These are phyloP conservation scores for Cottoperca gobio DNA, from an alignment of 2,797 vertebrate species.

Conservation along the genomic window DNA sequence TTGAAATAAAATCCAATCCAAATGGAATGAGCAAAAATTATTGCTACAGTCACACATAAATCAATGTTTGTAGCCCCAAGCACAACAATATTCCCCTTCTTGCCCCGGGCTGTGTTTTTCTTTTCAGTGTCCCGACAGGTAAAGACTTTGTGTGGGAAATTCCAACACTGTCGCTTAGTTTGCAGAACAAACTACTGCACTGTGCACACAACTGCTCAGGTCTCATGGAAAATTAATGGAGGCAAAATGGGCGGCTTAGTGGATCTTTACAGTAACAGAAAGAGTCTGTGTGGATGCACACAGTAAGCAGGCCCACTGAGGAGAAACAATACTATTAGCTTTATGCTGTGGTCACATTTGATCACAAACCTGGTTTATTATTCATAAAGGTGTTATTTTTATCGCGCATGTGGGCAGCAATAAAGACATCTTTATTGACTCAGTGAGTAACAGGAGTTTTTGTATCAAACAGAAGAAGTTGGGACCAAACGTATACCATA, in stretches of 20 bases:
- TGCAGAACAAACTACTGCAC: slow-evolving; percentile 10
- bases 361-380: slow-evolving; percentile 5
- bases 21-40: slow-evolving; percentile 17
- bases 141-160: not conserved
- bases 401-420: not conserved
- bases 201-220: slow-evolving; percentile 7
- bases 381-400: not conserved
- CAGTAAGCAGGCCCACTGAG: not conserved
- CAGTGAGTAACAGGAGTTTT: not conserved
- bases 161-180: slow-evolving; percentile 2
- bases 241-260: slow-evolving; percentile 10
- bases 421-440: slow-evolving; percentile 5
- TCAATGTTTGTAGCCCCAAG: slow-evolving; percentile 7
- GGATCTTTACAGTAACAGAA: slow-evolving; percentile 3
- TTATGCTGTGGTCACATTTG: not conserved
- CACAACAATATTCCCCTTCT: not conserved
- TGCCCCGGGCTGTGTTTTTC: not conserved
- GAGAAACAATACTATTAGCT: slow-evolving; percentile 1
- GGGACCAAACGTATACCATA: not conserved
- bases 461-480: not conserved
- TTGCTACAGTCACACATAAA: slow-evolving; percentile 7
- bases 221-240: slow-evolving; percentile 16
- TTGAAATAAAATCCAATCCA: slow-evolving; percentile 15
- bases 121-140: not conserved
- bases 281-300: slow-evolving; percentile 8